Evolutionary conservation across 2,888 invertebrate genomes (phyloP).

Genomic region (Thymelicus lineola): DNA sequence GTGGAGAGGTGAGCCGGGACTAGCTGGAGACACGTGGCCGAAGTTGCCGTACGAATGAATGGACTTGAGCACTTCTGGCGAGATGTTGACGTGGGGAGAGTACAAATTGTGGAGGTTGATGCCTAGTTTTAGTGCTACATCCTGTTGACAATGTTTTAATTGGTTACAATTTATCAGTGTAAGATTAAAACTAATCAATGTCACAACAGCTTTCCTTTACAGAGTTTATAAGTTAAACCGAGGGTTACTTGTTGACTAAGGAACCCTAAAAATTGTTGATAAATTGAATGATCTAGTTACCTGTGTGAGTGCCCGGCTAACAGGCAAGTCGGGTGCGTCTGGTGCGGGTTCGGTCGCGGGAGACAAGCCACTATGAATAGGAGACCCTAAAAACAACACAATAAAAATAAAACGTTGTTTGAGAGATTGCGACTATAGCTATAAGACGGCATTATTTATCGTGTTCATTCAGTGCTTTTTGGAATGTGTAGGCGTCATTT

Average conservation of each 20-base stretch:
- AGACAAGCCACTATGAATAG: slow-evolving; percentile 3
- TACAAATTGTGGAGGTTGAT: slow-evolving; percentile 75
- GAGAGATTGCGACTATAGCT: too few relatives aligned
- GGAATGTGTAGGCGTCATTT: too few relatives aligned
- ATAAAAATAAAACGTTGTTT: not conserved
- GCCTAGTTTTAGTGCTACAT: slow-evolving; percentile 81
- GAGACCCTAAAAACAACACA: slow-evolving; percentile 1
- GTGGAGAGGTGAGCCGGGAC: slow-evolving; percentile 84
- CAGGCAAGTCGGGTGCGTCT: slow-evolving; percentile 69
- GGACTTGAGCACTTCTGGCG: slow-evolving; percentile 63
- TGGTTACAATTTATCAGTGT: too few relatives aligned
- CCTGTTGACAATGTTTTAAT: slow-evolving; percentile 53
- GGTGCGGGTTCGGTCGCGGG: slow-evolving; percentile 68
- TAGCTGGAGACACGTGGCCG: slow-evolving; percentile 60
- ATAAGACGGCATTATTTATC: too few relatives aligned
- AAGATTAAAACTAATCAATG: too few relatives aligned
- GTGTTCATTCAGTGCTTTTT: too few relatives aligned
- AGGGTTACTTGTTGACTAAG: too few relatives aligned
- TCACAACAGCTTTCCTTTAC: too few relatives aligned
- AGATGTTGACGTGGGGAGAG: slow-evolving; percentile 61
- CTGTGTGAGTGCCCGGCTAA: slow-evolving; percentile 75
- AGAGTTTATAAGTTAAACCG: too few relatives aligned
- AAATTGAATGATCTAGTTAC: slow-evolving; percentile 39
- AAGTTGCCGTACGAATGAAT: slow-evolving; percentile 65
- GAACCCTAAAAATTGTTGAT: too few relatives aligned